phyloP scores from a whole-genome alignment of 2,888 invertebrate genomes.

The Vandiemenella viatica region DNA sequence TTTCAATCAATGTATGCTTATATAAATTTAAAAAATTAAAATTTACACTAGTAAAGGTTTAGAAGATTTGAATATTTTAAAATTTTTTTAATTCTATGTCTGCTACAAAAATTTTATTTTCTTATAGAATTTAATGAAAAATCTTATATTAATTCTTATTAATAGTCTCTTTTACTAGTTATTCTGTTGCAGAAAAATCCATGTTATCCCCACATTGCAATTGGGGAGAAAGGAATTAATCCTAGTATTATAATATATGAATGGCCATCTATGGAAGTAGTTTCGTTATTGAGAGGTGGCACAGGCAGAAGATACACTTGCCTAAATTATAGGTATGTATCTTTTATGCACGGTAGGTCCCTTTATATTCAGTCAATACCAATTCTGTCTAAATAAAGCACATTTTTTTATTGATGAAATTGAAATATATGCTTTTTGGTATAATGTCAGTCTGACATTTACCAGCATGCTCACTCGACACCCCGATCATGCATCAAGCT shows the following conservation, averaged over 20 bases:
- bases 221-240: constrained; percentile 62
- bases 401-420: background rate
- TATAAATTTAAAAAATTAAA: no score
- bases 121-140: no score
- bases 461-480: background rate
- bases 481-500: background rate
- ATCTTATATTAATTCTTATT: no score
- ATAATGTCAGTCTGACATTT: background rate
- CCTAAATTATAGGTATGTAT: constrained; percentile 49
- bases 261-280: constrained; percentile 64
- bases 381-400: no score
- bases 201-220: constrained; percentile 48
- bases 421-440: background rate
- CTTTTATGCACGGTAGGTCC: background rate
- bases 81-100: no score
- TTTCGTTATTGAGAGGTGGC: constrained; percentile 60
- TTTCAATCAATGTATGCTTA: no score
- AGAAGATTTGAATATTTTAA: no score
- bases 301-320: constrained; percentile 56
- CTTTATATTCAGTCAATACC: background rate
- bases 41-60: no score
- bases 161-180: constrained; percentile 11
- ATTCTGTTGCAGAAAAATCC: constrained; percentile 49
- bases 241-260: constrained; percentile 70
- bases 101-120: no score